phyloP scores from a whole-genome alignment of 2,113 vertebrate genomes.

The Pelodiscus sinensis region DNA sequence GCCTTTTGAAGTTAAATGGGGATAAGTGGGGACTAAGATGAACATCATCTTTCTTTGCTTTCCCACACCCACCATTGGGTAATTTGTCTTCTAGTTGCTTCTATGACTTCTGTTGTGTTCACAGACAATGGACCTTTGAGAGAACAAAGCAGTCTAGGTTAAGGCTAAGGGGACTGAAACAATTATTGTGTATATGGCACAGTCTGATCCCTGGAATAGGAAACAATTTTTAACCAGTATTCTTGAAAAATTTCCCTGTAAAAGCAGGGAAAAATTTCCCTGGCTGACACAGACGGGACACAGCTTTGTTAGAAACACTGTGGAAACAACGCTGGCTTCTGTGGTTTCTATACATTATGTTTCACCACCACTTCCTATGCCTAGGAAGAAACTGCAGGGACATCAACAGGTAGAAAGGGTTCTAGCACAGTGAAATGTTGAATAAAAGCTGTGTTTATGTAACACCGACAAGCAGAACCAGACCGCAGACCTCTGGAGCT shows the following conservation, averaged over 20 bases:
- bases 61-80: background rate
- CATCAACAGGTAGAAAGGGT: background rate
- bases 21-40: background rate
- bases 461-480: too few species aligned
- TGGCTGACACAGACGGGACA: background rate
- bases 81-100: background rate
- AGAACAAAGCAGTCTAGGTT: rapidly evolving
- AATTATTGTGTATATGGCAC: rapidly evolving
- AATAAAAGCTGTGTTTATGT: background rate
- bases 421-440: background rate
- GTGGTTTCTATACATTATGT: rapidly evolving
- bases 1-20: background rate
- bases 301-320: background rate
- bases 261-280: too few species aligned
- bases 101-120: rapidly evolving
- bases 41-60: background rate
- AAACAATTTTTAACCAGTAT: background rate
- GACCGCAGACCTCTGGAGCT: too few species aligned
- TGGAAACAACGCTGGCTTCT: background rate
- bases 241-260: background rate
- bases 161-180: rapidly evolving
- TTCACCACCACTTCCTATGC: background rate
- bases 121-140: background rate
- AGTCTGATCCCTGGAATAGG: background rate
- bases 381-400: background rate